A percentile compares a stretch with the other conserved stretches of the same genome.
Evolutionary conservation across 2,797 vertebrate genomes (phyloP).

Genomic region (Taenioides sp.): DNA sequence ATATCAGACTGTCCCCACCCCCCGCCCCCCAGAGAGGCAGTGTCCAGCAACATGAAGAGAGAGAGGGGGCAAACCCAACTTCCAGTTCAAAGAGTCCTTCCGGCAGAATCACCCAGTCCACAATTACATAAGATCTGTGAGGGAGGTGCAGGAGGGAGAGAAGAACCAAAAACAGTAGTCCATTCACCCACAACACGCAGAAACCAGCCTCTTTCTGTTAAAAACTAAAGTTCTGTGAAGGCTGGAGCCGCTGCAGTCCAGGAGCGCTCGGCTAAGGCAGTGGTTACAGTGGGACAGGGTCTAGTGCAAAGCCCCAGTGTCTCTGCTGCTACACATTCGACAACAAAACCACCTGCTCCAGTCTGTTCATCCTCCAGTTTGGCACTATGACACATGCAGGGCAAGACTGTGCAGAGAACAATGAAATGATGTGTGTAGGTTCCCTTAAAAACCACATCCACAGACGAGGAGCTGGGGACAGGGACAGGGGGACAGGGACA

Average conservation of each 20-base stretch:
- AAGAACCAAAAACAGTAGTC: conserved; percentile 71
- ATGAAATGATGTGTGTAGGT: conserved; percentile 65
- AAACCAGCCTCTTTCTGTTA: conserved; percentile 72
- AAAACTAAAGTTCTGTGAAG: conserved; percentile 69
- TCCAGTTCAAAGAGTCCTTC: conserved; percentile 79
- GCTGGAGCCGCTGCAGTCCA: conserved; percentile 70
- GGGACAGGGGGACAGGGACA: not conserved
- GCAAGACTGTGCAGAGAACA: conserved; percentile 49
- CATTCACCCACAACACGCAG: conserved; percentile 73
- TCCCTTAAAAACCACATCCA: conserved; percentile 76
- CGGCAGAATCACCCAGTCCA: conserved; percentile 74
- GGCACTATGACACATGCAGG: conserved; percentile 77
- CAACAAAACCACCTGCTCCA: conserved; percentile 67
- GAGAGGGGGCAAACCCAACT: conserved; percentile 57
- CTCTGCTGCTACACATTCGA: conserved; percentile 79
- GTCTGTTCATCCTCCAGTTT: conserved; percentile 73
- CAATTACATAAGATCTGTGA: conserved; percentile 68
- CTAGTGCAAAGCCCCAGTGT: conserved; percentile 72
- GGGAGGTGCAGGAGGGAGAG: conserved; percentile 17
- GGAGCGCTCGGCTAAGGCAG: conserved; percentile 72
- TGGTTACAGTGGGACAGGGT: conserved; percentile 36
- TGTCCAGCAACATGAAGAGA: conserved; percentile 79
- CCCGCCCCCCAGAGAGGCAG: conserved; percentile 71
- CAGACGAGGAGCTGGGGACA: conserved; percentile 38
- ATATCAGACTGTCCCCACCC: conserved; percentile 74